phyloP scores from a whole-genome alignment of 2,888 invertebrate genomes.

The Cantharis lateralis region DNA sequence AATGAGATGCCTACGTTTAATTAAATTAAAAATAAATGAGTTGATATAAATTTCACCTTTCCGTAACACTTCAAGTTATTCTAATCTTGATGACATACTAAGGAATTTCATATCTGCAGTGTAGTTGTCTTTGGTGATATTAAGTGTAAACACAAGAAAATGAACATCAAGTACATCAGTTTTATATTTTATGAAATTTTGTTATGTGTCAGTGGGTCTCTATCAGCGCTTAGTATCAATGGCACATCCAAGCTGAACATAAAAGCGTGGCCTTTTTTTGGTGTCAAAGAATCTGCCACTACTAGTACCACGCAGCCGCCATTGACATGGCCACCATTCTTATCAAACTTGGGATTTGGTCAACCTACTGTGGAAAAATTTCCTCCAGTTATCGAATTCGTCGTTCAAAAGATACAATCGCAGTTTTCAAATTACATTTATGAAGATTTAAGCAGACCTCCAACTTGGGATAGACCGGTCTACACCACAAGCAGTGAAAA shows the following conservation, averaged over 20 bases:
- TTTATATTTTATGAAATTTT: neutral
- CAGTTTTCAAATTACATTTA: constrained; percentile 70
- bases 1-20: neutral
- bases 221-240: neutral
- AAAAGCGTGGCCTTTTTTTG: neutral
- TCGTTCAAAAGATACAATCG: constrained; percentile 72
- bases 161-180: neutral
- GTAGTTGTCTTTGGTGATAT: neutral
- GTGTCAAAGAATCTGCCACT: neutral
- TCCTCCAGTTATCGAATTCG: constrained; percentile 69
- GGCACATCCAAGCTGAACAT: neutral
- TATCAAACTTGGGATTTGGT: constrained; percentile 12
- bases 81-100: neutral
- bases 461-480: constrained; percentile 49
- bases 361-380: constrained; percentile 54
- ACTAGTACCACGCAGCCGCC: neutral
- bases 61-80: neutral
- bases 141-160: neutral
- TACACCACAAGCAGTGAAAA: constrained; percentile 6
- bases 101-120: neutral
- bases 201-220: neutral
- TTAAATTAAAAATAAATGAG: neutral
- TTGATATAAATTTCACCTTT: neutral
- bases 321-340: neutral
- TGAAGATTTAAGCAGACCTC: constrained; percentile 59